phyloP scores from a whole-genome alignment of 2,888 invertebrate genomes.

The Operophtera brumata region DNA sequence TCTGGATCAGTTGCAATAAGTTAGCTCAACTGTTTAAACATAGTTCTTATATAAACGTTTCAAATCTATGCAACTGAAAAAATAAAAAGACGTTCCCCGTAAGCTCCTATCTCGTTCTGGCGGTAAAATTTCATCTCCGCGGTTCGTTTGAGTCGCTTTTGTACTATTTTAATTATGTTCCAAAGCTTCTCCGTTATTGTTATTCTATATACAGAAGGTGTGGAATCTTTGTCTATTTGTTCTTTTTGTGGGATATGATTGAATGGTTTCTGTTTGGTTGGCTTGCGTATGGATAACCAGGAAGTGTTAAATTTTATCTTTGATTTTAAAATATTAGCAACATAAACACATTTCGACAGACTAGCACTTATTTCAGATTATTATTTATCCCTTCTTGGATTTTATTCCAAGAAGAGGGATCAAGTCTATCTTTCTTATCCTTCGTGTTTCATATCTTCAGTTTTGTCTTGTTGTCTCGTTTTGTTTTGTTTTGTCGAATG shows the following conservation, averaged over 20 bases:
- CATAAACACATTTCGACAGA: no score
- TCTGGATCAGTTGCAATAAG: neutral
- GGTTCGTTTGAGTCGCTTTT: conserved; percentile 44
- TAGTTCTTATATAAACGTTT: no score
- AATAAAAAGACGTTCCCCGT: neutral
- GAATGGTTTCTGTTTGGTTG: conserved; percentile 1
- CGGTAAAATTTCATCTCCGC: conserved; percentile 55
- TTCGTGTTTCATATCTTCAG: no score
- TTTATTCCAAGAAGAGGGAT: no score
- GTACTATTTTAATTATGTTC: conserved; percentile 52
- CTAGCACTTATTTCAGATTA: no score
- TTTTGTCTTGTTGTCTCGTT: no score
- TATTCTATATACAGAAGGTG: conserved; percentile 64
- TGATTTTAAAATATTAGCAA: no score
- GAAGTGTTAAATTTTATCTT: no score
- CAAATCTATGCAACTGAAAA: neutral
- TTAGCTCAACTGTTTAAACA: no score
- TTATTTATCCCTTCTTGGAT: no score
- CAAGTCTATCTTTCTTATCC: no score
- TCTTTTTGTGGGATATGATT: conserved; percentile 48
- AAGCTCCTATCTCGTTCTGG: conserved; percentile 17
- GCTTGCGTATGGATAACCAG: neutral
- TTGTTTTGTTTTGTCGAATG: no score
- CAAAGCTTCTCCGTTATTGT: conserved; percentile 59
- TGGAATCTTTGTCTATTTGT: conserved; percentile 47